Evolutionary conservation across 2,888 invertebrate genomes (phyloP).

Genomic region (Trichogramma evanescens): DNA sequence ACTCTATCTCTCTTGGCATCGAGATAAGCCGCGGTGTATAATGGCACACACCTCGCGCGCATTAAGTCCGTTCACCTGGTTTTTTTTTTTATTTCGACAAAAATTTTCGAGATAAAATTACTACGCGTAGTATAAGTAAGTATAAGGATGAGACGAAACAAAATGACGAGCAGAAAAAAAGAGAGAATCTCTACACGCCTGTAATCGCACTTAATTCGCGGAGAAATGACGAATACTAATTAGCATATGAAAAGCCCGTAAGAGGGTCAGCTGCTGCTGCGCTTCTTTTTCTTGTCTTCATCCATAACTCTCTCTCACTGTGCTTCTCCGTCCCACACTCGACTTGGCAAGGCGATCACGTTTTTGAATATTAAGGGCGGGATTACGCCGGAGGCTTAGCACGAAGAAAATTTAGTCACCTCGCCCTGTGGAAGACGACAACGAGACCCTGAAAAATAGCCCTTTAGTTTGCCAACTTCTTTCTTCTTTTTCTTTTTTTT

Average conservation of each 20-base stretch:
- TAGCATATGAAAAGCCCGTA: constrained; percentile 47
- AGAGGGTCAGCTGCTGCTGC: constrained; percentile 24
- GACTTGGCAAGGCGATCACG: constrained; percentile 46
- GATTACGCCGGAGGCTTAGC: constrained; percentile 47
- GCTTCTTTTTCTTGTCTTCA: constrained; percentile 9
- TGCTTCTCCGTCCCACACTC: constrained; percentile 15
- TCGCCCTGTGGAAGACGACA: neutral
- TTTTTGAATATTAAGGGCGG: constrained; percentile 49
- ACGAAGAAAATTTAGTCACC: constrained; percentile 44
- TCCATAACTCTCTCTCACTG: constrained; percentile 14
- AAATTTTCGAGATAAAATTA: no score
- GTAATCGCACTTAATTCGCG: constrained; percentile 44
- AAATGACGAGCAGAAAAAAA: neutral
- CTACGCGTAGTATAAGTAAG: no score
- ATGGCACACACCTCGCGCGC: no score
- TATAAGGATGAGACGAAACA: neutral
- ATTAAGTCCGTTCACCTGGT: no score
- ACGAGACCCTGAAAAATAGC: constrained; percentile 14
- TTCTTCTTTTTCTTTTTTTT: neutral
- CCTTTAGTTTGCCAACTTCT: constrained; percentile 5
- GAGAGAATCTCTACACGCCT: constrained; percentile 10
- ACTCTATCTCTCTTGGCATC: no score
- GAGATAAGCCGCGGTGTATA: no score
- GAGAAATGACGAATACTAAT: constrained; percentile 49
- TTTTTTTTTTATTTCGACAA: no score